Evolutionary conservation across 2,797 vertebrate genomes (phyloP).

Genomic region (Distichodus sexfasciatus): DNA sequence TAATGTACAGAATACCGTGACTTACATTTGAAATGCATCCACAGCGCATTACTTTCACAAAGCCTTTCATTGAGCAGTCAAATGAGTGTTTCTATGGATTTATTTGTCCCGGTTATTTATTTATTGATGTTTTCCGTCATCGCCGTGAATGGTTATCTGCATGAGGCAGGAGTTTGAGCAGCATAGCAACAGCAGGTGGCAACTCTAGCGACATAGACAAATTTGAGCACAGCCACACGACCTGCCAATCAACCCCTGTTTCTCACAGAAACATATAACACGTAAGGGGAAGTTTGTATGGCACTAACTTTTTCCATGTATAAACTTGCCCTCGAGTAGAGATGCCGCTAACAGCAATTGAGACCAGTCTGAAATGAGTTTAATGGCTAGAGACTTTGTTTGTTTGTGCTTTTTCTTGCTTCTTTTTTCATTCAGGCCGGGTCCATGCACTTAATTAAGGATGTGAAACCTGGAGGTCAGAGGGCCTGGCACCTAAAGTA

Average conservation of each 20-base stretch:
- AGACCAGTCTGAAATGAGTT: background rate
- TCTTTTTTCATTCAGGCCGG: background rate
- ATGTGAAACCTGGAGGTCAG: background rate
- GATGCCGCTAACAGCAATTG: slow-evolving; percentile 14
- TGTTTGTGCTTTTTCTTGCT: background rate
- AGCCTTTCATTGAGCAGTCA: slow-evolving; percentile 54
- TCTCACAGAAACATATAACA: slow-evolving; percentile 21
- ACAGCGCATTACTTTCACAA: slow-evolving; percentile 57
- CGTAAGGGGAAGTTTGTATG: slow-evolving; percentile 42
- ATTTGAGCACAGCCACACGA: slow-evolving; percentile 43
- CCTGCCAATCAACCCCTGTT: slow-evolving; percentile 48
- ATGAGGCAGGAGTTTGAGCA: slow-evolving; percentile 54
- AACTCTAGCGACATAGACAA: slow-evolving; percentile 50
- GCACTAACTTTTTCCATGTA: slow-evolving; percentile 38
- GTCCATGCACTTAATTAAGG: background rate
- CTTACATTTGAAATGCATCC: slow-evolving; percentile 60
- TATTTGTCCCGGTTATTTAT: slow-evolving; percentile 58
- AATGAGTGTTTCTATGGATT: slow-evolving; percentile 58
- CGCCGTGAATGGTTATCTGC: slow-evolving; percentile 50
- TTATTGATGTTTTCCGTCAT: slow-evolving; percentile 58
- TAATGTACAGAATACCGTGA: slow-evolving; percentile 56
- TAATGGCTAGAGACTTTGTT: background rate
- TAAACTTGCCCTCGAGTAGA: slow-evolving; percentile 36
- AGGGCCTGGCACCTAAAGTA: too few relatives aligned
- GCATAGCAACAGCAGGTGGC: slow-evolving; percentile 57